phyloP scores from a whole-genome alignment of 1,140 invertebrate species.

The Leptopilina clavipes region DNA sequence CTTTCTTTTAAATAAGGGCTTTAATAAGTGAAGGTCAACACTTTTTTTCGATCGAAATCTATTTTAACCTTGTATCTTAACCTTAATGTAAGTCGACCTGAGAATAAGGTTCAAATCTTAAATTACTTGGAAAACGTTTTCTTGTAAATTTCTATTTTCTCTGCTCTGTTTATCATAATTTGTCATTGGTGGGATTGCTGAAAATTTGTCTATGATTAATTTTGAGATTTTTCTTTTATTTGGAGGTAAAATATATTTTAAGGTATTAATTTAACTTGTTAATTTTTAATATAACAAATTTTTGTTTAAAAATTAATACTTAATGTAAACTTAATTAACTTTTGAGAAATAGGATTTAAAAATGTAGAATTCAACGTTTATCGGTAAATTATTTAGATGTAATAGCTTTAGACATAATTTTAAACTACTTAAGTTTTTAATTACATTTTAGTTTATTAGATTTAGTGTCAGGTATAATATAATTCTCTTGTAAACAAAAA shows the following conservation, averaged over 20 bases:
- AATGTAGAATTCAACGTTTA: too few species aligned
- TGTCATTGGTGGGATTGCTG: background rate
- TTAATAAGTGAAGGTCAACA: constrained; percentile 32
- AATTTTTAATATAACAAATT: too few species aligned
- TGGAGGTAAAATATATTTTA: too few species aligned
- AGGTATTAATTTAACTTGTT: too few species aligned
- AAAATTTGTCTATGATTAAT: background rate
- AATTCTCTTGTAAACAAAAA: background rate
- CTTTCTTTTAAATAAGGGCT: constrained; percentile 19
- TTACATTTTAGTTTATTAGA: too few species aligned
- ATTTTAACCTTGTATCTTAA: constrained; percentile 22
- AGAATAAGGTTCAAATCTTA: background rate
- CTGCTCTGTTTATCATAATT: background rate
- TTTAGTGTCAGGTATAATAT: too few species aligned
- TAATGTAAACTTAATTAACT: too few species aligned
- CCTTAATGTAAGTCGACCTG: background rate
- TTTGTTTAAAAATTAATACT: too few species aligned
- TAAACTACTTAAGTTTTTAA: too few species aligned
- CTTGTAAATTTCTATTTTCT: background rate
- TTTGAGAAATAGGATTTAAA: too few species aligned
- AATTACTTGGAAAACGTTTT: background rate
- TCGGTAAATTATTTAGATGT: too few species aligned
- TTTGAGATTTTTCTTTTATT: background rate
- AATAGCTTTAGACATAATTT: too few species aligned
- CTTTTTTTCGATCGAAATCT: constrained; percentile 34